These are phyloP conservation scores for Hippocampus kuda DNA, from an alignment of 2,797 vertebrate genomes.

Conservation along the genomic window DNA sequence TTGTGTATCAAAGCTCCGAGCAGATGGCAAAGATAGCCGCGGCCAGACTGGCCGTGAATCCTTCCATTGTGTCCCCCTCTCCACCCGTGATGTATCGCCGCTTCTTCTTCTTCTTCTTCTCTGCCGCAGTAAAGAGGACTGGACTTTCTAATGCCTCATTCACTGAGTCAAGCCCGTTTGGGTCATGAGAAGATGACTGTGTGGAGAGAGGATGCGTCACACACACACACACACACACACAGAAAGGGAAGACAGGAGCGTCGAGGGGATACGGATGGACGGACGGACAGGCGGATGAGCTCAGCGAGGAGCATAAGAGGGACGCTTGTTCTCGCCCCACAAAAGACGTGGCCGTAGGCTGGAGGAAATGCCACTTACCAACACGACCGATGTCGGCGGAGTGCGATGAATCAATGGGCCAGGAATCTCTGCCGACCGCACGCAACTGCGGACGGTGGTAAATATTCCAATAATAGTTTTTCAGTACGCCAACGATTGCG, in stretches of 20 bases:
- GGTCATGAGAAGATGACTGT: slow-evolving; percentile 65
- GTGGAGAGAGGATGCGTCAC: slow-evolving; percentile 49
- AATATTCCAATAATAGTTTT: slow-evolving; percentile 50
- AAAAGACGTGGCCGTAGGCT: slow-evolving; percentile 65
- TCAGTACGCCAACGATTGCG: slow-evolving; percentile 36
- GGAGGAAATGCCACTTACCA: slow-evolving; percentile 66
- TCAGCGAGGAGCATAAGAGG: slow-evolving; percentile 61
- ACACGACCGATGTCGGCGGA: slow-evolving; percentile 58
- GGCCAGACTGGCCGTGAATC: slow-evolving; percentile 55
- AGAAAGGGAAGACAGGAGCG: slow-evolving; percentile 22
- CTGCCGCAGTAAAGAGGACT: slow-evolving; percentile 38
- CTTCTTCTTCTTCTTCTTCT: slow-evolving; percentile 30
- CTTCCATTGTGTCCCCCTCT: slow-evolving; percentile 54
- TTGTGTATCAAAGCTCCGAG: slow-evolving; percentile 63
- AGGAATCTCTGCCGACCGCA: slow-evolving; percentile 59
- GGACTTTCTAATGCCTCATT: slow-evolving; percentile 54
- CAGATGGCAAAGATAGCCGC: slow-evolving; percentile 60
- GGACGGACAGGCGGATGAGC: slow-evolving; percentile 58
- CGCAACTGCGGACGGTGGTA: slow-evolving; percentile 35
- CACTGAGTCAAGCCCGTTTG: slow-evolving; percentile 57
- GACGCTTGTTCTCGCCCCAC: slow-evolving; percentile 60
- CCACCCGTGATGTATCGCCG: slow-evolving; percentile 48
- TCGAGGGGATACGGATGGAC: slow-evolving; percentile 39
- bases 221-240: slow-evolving; percentile 17
- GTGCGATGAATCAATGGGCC: slow-evolving; percentile 59